Evolutionary conservation across 2,888 invertebrate species (phyloP), one percentile per base, ranked within the genome.

Genomic region (Marronus borbonicus): DNA sequence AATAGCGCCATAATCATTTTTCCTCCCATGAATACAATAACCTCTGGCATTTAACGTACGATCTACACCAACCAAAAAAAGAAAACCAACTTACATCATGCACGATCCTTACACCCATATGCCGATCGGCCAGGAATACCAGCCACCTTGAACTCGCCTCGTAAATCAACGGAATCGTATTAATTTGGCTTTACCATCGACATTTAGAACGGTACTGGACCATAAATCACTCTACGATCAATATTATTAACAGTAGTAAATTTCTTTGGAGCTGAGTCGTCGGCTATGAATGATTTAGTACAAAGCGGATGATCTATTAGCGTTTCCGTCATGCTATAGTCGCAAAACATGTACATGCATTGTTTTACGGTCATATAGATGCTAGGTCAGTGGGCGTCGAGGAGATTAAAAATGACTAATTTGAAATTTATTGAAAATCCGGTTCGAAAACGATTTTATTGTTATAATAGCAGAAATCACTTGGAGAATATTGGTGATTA

Each of bases 181-280:
- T 62, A 62, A 62, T 66, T 66, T 66, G 66, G 44, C 50, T 31
- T 49, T 24, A 49, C 44, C 44, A 24, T 17, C 17, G 66, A 66
- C 44, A 66, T 39, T 44, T 49, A 17, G 44, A 66, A 49, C 66
- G 66, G 66, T 66, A 49, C 31, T 66, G 66, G 14, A 20, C 7
- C 66, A 66, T 66, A 66, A 66, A 66, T 66, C 66, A 66, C 44
- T 31, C 4, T 2, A 44, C 44, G 31, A 66, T 66, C 66, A 49
- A 66, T 66, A 66, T 49, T 66, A 49, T 66, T 66, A 44, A 49
- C 49, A 44, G 66, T 44, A 44, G 44, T 39, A 66, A 66, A 24
- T 66, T 66, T 66, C 66, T 66, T 49, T 17, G 66, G 49, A 44
- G 20, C 14, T 20, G 44, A 20, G 24, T 66, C 49, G 39, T 8